A percentile compares a stretch with the other conserved stretches of the same genome.
These are phyloP conservation scores for Microcebus lehilahytsara DNA, from an alignment of 2,113 vertebrate species.

Conservation along the genomic window DNA sequence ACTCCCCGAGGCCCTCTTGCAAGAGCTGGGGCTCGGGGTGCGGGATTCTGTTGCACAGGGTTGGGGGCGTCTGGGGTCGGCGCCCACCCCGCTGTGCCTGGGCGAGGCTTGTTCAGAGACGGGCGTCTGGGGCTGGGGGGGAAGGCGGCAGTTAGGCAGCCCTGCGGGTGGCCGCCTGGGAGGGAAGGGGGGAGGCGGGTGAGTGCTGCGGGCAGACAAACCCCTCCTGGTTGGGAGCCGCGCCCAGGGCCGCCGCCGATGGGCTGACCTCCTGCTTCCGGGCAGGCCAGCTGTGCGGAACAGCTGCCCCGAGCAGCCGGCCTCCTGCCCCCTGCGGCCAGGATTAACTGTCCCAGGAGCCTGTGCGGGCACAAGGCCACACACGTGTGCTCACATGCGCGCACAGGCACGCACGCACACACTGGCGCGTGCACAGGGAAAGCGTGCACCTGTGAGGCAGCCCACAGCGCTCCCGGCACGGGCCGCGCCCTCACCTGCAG, in stretches of 20 bases:
- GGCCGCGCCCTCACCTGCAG: conserved; percentile 80
- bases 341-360: background rate
- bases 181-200: background rate
- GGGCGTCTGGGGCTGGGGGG: background rate
- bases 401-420: accelerated
- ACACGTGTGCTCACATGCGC: background rate
- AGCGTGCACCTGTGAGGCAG: background rate
- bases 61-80: accelerated
- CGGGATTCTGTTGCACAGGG: accelerated
- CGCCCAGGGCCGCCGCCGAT: background rate
- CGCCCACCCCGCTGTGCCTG: accelerated
- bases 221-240: background rate
- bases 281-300: background rate
- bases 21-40: background rate
- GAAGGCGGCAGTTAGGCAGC: background rate
- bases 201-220: background rate
- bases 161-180: background rate
- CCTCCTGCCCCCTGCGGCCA: background rate
- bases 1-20: too few species aligned
- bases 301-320: background rate
- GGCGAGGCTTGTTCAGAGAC: background rate
- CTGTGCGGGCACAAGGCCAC: background rate
- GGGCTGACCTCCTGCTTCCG: background rate
- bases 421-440: accelerated
- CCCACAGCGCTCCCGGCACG: accelerated